Percentiles rank a stretch among this genome's conserved stretches.
These are phyloP conservation scores for Mantis religiosa DNA, from an alignment of 2,888 invertebrate genomes.

Conservation along the genomic window DNA sequence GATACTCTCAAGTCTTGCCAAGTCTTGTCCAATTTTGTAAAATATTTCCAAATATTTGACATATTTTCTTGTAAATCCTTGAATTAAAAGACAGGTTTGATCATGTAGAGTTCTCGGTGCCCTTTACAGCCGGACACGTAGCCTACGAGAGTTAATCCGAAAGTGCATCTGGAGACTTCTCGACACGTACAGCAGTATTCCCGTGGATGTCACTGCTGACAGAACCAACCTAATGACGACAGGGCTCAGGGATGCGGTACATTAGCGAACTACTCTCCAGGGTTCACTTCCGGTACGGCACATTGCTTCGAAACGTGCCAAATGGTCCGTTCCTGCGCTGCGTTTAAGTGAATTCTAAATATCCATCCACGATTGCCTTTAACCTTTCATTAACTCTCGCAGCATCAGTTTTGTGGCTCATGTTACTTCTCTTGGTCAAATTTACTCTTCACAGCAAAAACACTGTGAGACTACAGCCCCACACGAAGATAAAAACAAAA, in stretches of 20 bases:
- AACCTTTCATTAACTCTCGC: neutral
- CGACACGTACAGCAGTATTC: neutral
- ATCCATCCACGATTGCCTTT: neutral
- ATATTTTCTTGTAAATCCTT: no score
- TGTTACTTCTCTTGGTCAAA: neutral
- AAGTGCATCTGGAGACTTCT: neutral
- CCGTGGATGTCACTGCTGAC: neutral
- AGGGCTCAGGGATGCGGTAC: neutral
- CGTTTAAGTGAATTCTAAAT: neutral
- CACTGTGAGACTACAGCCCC: no score
- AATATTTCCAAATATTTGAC: no score
- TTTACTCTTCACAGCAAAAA: no score
- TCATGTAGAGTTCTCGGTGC: no score
- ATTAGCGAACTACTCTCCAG: neutral
- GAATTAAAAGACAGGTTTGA: no score
- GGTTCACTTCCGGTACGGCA: neutral
- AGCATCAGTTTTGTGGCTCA: neutral
- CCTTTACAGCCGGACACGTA: neutral
- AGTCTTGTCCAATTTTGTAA: no score
- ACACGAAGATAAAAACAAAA: no score
- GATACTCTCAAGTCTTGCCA: no score
- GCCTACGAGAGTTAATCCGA: neutral
- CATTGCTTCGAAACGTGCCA: neutral
- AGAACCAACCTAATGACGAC: neutral
- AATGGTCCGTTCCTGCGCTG: neutral